phyloP scores from a whole-genome alignment of 2,888 invertebrate species.

The Sicus ferrugineus region DNA sequence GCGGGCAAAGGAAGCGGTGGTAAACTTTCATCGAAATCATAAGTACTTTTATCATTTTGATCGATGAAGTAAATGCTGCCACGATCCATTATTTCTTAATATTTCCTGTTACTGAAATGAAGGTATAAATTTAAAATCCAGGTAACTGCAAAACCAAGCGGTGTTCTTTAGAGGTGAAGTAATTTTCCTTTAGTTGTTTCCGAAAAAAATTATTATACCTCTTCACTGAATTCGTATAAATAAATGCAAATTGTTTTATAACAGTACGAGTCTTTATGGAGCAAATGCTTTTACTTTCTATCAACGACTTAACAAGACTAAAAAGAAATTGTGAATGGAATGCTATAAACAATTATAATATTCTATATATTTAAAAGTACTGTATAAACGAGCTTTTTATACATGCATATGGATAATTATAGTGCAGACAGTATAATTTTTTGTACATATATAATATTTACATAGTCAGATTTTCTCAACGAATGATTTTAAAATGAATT shows the following conservation, averaged over 20 bases:
- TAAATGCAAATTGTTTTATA: background rate
- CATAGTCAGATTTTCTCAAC: too few species aligned
- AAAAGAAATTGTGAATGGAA: too few species aligned
- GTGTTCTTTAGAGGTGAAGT: background rate
- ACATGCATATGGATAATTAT: too few species aligned
- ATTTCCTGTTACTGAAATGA: background rate
- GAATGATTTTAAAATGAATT: too few species aligned
- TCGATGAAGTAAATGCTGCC: constrained; percentile 54
- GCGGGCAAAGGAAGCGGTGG: constrained; percentile 68
- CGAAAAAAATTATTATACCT: background rate
- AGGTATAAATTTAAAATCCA: too few species aligned
- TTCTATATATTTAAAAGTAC: too few species aligned
- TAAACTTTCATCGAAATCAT: constrained; percentile 66
- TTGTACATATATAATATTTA: too few species aligned
- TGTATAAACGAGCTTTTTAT: too few species aligned
- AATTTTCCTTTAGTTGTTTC: background rate
- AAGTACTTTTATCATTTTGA: constrained; percentile 63
- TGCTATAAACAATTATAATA: too few species aligned
- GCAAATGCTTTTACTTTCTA: background rate
- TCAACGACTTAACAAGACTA: background rate
- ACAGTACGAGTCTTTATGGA: background rate
- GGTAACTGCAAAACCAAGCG: too few species aligned
- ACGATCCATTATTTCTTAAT: constrained; percentile 54
- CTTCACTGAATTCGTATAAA: background rate
- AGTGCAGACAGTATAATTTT: too few species aligned